These are phyloP conservation scores for Trachelus troglodyta DNA, from an alignment of 2,888 invertebrate genomes.

Conservation along the genomic window DNA sequence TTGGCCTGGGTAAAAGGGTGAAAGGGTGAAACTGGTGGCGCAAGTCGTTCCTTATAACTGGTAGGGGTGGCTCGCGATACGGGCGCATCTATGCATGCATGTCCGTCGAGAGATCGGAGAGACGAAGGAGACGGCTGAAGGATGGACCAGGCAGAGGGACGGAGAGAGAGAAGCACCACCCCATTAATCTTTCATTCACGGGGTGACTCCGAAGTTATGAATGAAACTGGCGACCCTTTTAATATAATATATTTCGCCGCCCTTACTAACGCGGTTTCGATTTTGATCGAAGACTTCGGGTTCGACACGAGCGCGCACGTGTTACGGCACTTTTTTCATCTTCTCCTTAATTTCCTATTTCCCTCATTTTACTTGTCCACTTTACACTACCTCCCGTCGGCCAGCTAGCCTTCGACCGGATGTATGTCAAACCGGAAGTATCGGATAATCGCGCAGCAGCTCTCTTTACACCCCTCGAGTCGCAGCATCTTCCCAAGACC, in stretches of 20 bases:
- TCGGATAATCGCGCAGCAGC: not conserved
- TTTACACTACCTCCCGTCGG: not conserved
- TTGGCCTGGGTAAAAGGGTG: not conserved
- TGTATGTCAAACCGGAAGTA: not conserved
- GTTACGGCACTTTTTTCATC: not conserved
- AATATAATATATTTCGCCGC: slow-evolving; percentile 37
- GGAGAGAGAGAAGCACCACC: slow-evolving; percentile 7
- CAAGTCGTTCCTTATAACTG: not conserved
- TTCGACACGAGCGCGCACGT: not conserved
- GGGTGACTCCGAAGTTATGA: slow-evolving; percentile 46
- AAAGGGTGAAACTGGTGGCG: not conserved
- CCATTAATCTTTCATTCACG: slow-evolving; percentile 54
- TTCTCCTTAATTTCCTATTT: not conserved
- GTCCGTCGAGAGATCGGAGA: not conserved
- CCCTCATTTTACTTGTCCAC: not conserved
- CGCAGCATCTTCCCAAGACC: slow-evolving; percentile 17
- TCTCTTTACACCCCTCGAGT: not conserved
- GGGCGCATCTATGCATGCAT: not conserved
- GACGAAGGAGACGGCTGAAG: not conserved
- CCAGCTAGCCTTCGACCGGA: not conserved
- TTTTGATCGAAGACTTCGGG: slow-evolving; percentile 51
- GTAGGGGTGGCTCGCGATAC: not conserved
- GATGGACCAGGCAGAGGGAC: slow-evolving; percentile 8
- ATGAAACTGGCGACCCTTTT: slow-evolving; percentile 43
- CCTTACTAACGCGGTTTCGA: slow-evolving; percentile 50